Percentiles rank a stretch among this genome's conserved stretches.
phyloP scores from a whole-genome alignment of 1,140 invertebrate species.

The Drosophila sulfurigaster region DNA sequence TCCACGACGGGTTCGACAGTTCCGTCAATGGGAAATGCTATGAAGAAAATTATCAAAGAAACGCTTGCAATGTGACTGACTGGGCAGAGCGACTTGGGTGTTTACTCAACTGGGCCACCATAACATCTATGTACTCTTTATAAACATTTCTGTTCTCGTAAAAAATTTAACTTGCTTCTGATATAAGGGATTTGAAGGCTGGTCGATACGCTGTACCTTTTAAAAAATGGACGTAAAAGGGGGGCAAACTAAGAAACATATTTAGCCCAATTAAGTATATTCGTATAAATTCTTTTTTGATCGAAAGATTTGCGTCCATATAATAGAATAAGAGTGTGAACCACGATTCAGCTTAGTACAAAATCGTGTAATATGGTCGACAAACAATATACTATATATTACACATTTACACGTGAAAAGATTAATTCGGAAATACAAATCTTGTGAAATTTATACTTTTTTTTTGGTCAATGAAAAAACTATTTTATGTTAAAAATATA shows the following conservation, averaged over 20 bases:
- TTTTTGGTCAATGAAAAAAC: not conserved
- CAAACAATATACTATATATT: not conserved
- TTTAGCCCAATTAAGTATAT: not conserved
- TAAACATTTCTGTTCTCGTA: not conserved
- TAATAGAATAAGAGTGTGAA: not conserved
- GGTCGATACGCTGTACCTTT: not conserved
- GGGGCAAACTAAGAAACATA: not conserved
- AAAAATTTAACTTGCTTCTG: not conserved
- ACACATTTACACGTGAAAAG: too few species aligned
- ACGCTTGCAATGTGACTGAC: constrained; percentile 90
- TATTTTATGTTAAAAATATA: too few species aligned
- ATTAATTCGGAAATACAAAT: not conserved
- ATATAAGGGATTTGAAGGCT: not conserved
- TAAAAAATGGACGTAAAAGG: not conserved
- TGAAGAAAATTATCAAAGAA: constrained; percentile 95
- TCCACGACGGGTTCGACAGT: constrained; percentile 90
- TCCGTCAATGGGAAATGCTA: constrained; percentile 92
- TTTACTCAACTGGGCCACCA: constrained; percentile 3
- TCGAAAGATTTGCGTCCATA: not conserved
- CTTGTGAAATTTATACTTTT: not conserved
- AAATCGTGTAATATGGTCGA: not conserved
- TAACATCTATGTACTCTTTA: not conserved
- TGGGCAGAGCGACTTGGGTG: not conserved
- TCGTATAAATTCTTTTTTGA: not conserved
- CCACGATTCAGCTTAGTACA: not conserved